Conservation (phyloP, 1,140 invertebrate species). For the Trichogramma pretiosum region DNA sequence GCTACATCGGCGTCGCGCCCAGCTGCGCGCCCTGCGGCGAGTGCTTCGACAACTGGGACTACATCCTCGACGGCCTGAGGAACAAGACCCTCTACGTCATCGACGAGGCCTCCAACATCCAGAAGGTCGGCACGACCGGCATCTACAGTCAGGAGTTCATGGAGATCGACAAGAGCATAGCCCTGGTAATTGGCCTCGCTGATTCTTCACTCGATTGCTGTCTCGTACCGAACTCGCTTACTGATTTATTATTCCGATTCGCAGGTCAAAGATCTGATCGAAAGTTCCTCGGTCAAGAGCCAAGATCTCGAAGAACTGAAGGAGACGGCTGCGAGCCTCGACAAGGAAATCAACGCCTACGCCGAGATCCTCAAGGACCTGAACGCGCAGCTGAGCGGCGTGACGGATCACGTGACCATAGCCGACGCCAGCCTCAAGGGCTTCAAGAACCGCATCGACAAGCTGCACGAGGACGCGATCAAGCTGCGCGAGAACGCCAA, state of each 20-base stretch:
- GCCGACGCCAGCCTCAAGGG: constrained; percentile 68
- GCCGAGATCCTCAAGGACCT: constrained; percentile 51
- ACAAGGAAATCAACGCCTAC: constrained; percentile 45
- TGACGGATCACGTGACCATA: constrained; percentile 68
- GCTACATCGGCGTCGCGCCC: constrained; percentile 83
- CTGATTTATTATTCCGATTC: too few relatives aligned
- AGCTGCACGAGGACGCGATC: constrained; percentile 62
- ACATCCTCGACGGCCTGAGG: constrained; percentile 67
- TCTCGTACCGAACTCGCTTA: too few relatives aligned
- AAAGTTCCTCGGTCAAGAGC: constrained; percentile 64
- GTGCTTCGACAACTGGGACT: constrained; percentile 98
- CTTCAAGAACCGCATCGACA: constrained; percentile 63
- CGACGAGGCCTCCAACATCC: constrained; percentile 79
- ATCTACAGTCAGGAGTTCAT: constrained; percentile 91
- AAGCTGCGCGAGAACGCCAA: constrained; percentile 79
- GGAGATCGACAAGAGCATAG: constrained; percentile 75
- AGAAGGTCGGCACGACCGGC: constrained; percentile 84
- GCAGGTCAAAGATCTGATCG: constrained; percentile 61
- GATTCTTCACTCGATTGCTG: too few relatives aligned
- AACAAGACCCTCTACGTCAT: constrained; percentile 68
- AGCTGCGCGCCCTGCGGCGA: constrained; percentile 92
- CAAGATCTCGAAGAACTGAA: constrained; percentile 63
- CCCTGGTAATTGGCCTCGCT: constrained; percentile 43
- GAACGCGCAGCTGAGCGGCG: constrained; percentile 60
- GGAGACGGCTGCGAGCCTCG: constrained; percentile 48